phyloP scores from a whole-genome alignment of 1,140 invertebrate genomes.

The Ips typographus region DNA sequence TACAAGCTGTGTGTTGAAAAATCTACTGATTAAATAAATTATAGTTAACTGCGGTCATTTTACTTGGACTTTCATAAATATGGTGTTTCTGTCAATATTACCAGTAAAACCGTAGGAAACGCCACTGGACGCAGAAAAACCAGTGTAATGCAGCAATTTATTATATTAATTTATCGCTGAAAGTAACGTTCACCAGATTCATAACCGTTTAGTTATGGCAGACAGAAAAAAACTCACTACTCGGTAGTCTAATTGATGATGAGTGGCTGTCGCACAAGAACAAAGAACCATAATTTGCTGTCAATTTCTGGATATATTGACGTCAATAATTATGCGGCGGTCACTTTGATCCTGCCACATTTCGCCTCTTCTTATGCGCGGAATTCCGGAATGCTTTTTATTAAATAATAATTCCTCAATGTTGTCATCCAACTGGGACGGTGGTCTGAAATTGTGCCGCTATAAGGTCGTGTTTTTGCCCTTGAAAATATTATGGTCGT shows the following conservation, averaged over 20 bases:
- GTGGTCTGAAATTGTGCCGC: conserved; percentile 30
- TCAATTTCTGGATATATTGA: conserved; percentile 52
- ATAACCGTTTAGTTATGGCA: conserved; percentile 42
- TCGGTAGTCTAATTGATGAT: conserved; percentile 51
- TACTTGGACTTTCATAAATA: too few species aligned
- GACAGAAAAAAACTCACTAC: conserved; percentile 39
- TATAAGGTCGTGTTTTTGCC: background rate
- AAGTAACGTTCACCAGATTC: conserved; percentile 47
- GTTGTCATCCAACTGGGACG: conserved; percentile 28
- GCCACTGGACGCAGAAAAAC: too few species aligned
- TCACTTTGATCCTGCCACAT: conserved; percentile 44
- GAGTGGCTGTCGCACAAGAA: conserved; percentile 47
- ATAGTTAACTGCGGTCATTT: too few species aligned
- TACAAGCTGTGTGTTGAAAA: too few species aligned
- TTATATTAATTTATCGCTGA: background rate
- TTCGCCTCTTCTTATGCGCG: conserved; percentile 34
- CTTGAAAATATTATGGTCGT: background rate
- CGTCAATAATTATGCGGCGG: conserved; percentile 49
- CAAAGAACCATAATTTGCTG: conserved; percentile 54
- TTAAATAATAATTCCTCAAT: conserved; percentile 37
- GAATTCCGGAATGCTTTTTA: conserved; percentile 35
- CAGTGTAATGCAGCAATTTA: background rate
- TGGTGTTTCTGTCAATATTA: too few species aligned
- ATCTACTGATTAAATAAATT: too few species aligned
- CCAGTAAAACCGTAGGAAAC: too few species aligned